Evolutionary conservation across 2,888 invertebrate genomes (phyloP), one percentile per base, ranked within the genome.

Genomic region (Oasisia sp.): DNA sequence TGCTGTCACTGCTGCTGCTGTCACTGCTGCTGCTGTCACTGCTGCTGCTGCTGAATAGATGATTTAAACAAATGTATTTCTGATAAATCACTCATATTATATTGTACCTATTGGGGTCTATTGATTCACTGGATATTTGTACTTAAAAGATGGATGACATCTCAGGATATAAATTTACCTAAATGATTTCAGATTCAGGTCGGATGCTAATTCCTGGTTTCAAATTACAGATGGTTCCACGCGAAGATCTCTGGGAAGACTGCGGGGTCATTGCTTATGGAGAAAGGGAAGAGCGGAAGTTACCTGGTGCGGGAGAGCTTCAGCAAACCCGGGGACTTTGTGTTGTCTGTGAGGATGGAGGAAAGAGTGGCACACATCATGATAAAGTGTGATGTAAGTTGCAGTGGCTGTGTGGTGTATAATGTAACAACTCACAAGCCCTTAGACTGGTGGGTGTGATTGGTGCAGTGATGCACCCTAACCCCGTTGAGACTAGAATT

Each of bases 281-380:
- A 99, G 96, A 97, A 98, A 95, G 99, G 99, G 92, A 98, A 98
- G 97, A 98, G 98, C 97, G 99, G 99, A 92, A 99, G 99, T 94
- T 99, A 99, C 97, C 97, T 99, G 94, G 99, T 99, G 89, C 97
- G 99, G 93, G 99, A 99, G 97, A 99, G 98, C 94, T 98, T 98
- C 94, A 98, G 98, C 96, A 98, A 99, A 96, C 99, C 99, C 32
- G 99, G 99, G 91, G 98, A 99, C 97, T 99, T 98, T 96, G 99
- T 99, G 27, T 97, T 99, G 92, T 98, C 99, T 8, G 99, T 99
- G 58, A 92, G 92, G 93, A 98, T 98, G 89, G 99, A 99, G 94
- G 99, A 99, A 96, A 98, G 98, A 96, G 99, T 99, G 94, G 99
- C 99, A 89, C 99, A 99, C 97, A 99, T 99, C 94, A 99, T 99